These are phyloP conservation scores for Trachymyrmex cornetzi DNA, from an alignment of 1,140 invertebrate species.

Conservation along the genomic window DNA sequence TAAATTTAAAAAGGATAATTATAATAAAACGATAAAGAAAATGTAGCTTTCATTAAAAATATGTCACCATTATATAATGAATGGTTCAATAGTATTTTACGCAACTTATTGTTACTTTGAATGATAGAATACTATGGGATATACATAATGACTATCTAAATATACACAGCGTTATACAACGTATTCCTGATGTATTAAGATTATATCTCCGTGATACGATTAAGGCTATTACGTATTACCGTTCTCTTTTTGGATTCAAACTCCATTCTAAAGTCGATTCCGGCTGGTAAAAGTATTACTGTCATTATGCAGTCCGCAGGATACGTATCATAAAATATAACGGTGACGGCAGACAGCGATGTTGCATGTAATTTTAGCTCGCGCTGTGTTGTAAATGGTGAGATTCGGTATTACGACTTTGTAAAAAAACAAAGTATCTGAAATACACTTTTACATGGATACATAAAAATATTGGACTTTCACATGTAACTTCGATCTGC, in stretches of 20 bases:
- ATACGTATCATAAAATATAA: slow-evolving; percentile 54
- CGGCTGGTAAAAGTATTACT: slow-evolving; percentile 54
- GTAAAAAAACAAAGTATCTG: not conserved
- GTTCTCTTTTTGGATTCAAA: slow-evolving; percentile 51
- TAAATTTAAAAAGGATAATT: slow-evolving; percentile 4
- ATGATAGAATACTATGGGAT: slow-evolving; percentile 26
- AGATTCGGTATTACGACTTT: slow-evolving; percentile 1
- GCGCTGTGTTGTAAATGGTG: slow-evolving; percentile 30
- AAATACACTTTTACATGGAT: slow-evolving; percentile 8
- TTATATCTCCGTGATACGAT: slow-evolving; percentile 57
- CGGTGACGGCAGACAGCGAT: slow-evolving; percentile 37
- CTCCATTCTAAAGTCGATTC: slow-evolving; percentile 54
- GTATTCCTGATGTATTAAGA: slow-evolving; percentile 42
- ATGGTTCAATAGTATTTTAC: slow-evolving; percentile 44
- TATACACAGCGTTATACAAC: slow-evolving; percentile 60
- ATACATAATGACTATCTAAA: slow-evolving; percentile 44
- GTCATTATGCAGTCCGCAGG: slow-evolving; percentile 55
- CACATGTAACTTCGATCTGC: not conserved
- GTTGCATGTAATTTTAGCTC: slow-evolving; percentile 49
- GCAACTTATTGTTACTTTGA: slow-evolving; percentile 69
- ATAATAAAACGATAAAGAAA: not conserved
- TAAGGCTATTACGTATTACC: slow-evolving; percentile 60
- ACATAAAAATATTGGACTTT: slow-evolving; percentile 22
- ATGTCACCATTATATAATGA: slow-evolving; percentile 35
- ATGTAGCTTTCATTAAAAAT: slow-evolving; percentile 11